These are phyloP conservation scores for Anastatus disparis DNA, from an alignment of 1,140 invertebrate species.

Conservation along the genomic window DNA sequence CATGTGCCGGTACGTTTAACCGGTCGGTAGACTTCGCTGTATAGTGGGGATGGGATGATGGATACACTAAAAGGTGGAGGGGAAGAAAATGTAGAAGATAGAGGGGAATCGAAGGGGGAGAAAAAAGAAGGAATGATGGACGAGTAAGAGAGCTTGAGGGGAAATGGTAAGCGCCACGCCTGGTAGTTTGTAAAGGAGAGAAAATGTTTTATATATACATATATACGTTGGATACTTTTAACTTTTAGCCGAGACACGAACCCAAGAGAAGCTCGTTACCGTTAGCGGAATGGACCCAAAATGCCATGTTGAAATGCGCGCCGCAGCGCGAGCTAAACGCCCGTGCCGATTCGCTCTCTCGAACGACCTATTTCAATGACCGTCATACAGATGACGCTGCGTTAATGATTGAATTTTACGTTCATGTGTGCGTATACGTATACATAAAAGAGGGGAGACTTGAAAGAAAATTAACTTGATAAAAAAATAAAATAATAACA, in stretches of 20 bases:
- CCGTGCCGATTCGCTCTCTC: slow-evolving; percentile 47
- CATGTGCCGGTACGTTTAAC: background rate
- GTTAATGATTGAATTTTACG: slow-evolving; percentile 61
- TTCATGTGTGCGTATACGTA: slow-evolving; percentile 34
- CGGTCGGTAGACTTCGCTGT: background rate
- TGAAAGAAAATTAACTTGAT: too few species aligned
- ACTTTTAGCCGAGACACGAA: slow-evolving; percentile 67
- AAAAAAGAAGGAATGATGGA: background rate
- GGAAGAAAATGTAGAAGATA: slow-evolving; percentile 10
- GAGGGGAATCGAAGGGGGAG: background rate
- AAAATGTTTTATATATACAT: too few species aligned
- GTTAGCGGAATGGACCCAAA: slow-evolving; percentile 66
- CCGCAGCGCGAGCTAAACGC: slow-evolving; percentile 39
- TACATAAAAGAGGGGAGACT: too few species aligned
- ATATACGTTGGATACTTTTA: too few species aligned
- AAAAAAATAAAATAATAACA: too few species aligned
- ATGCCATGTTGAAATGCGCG: too few species aligned
- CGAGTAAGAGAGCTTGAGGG: background rate
- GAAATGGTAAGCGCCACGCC: slow-evolving; percentile 46
- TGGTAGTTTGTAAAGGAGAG: slow-evolving; percentile 26
- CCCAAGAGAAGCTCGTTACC: slow-evolving; percentile 63
- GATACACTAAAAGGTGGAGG: background rate
- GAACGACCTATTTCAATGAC: slow-evolving; percentile 67
- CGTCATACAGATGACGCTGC: slow-evolving; percentile 66
- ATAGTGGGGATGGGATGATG: background rate